Conservation (phyloP, 2,797 vertebrate genomes). For the Coccyzus lansbergi region DNA sequence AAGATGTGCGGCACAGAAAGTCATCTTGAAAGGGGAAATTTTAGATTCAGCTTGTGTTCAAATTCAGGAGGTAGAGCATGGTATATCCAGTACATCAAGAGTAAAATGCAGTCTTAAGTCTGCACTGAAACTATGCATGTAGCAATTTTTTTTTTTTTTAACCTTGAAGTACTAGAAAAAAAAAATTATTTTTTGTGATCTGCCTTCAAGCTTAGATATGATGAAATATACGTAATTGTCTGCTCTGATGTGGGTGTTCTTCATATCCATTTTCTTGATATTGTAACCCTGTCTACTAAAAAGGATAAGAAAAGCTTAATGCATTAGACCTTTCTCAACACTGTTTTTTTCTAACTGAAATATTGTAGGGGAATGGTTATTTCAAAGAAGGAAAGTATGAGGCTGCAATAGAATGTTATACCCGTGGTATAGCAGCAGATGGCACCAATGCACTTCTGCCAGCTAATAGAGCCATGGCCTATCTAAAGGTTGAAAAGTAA, state of each 20-base stretch:
- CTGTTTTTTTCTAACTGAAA: not conserved
- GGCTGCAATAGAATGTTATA: constrained; percentile 91
- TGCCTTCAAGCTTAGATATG: not conserved
- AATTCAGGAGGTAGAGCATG: not conserved
- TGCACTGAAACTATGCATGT: not conserved
- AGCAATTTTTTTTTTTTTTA: not conserved
- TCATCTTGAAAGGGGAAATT: not conserved
- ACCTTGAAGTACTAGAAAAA: not conserved
- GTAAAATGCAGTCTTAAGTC: not conserved
- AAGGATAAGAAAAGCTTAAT: not conserved
- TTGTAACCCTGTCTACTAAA: not conserved
- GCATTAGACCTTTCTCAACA: not conserved
- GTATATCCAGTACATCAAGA: not conserved
- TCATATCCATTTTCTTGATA: not conserved
- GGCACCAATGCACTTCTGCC: constrained; percentile 88
- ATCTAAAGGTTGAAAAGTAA: constrained; percentile 90
- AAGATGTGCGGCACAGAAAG: not conserved
- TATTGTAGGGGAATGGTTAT: constrained; percentile 90
- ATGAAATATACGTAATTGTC: not conserved
- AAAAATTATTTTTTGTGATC: not conserved
- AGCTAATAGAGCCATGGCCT: constrained; percentile 97
- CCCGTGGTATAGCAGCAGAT: constrained; percentile 89
- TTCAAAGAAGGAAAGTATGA: constrained; percentile 97
- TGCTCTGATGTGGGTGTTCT: not conserved
- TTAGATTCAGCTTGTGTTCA: not conserved